Conservation (phyloP, 2,797 vertebrate genomes). For the Cichlasoma orientale region DNA sequence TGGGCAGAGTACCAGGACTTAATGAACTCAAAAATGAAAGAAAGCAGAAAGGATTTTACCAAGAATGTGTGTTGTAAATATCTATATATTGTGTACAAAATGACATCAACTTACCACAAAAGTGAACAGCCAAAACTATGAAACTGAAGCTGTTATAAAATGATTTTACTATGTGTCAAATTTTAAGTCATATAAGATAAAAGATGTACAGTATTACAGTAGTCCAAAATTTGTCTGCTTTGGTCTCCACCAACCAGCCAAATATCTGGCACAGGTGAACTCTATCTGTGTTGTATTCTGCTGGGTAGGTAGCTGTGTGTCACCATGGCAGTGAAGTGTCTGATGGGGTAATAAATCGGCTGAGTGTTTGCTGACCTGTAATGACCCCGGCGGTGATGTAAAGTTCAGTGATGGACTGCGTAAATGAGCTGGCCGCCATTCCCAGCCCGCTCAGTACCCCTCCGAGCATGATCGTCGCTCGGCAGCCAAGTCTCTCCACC, state of each 20-base stretch:
- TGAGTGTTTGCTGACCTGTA: conserved; percentile 82
- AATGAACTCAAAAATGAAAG: neutral
- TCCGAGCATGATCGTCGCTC: conserved; percentile 87
- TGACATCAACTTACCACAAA: neutral
- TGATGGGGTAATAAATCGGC: conserved; percentile 1
- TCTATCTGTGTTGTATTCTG: neutral
- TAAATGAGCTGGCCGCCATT: conserved; percentile 90
- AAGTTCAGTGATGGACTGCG: conserved; percentile 84
- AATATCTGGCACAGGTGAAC: neutral
- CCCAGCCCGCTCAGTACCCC: conserved; percentile 90
- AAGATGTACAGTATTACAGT: neutral
- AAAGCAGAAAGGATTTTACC: neutral
- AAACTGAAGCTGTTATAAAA: neutral
- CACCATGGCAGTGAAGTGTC: neutral
- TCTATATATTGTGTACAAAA: no score
- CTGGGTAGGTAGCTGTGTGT: neutral
- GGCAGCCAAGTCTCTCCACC: conserved; percentile 88
- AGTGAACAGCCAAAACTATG: no score
- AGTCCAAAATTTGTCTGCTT: neutral
- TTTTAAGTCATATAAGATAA: neutral
- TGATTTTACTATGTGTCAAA: neutral
- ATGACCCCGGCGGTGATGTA: conserved; percentile 90
- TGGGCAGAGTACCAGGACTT: fast-evolving
- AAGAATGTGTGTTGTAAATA: no score
- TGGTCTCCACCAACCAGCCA: neutral